Evolutionary conservation across 2,113 vertebrate species (phyloP), one percentile per base, ranked within the genome.

Genomic region (Xenopus borealis): DNA sequence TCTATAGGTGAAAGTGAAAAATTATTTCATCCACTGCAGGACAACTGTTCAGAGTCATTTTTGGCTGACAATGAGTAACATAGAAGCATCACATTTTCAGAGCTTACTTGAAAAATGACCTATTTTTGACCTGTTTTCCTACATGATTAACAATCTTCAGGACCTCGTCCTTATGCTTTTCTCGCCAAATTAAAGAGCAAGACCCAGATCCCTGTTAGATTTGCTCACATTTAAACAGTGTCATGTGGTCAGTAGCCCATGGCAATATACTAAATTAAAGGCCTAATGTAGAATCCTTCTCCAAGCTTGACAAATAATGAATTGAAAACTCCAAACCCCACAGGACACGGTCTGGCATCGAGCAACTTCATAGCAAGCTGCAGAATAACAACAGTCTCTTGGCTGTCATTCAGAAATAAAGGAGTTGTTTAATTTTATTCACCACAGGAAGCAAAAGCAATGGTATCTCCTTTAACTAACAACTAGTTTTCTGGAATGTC

Each of bases 241-340:
- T 85, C 87, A 91, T 87, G 86, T 88, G 87, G 88, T 87, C 80
- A 79, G 81, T 87, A 91, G 92, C 93, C 92, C 85, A 89, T 91
- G 91, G 93, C 91, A 92, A 92, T 92, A 86, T 89, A 92, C 88
- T 93, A 93, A 94, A 94, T 94, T 94, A 93, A 93, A 94, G 93
- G 90, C 89, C 91, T 93, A 94, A 94, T 93, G 90, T 86, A 88
- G 92, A 92, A 93, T 88, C 89, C 90, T 91, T 87, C 86, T 88
- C 88, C 89, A 83, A 90, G 88, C 85, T 90, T 90, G 91, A 93
- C 92, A 92, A 90, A 92, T 94, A 95, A 94, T 93, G 92, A 94
- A 93, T 94, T 86, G 92, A 91, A 92, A 87, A 90, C 88, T 88
- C 72, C 83, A 82, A 81, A 81, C 90, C 91, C 90, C 85, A 84